Evolutionary conservation across 2,113 vertebrate genomes (phyloP), one percentile per base, ranked within the genome.

Genomic region (Varanus salvator): DNA sequence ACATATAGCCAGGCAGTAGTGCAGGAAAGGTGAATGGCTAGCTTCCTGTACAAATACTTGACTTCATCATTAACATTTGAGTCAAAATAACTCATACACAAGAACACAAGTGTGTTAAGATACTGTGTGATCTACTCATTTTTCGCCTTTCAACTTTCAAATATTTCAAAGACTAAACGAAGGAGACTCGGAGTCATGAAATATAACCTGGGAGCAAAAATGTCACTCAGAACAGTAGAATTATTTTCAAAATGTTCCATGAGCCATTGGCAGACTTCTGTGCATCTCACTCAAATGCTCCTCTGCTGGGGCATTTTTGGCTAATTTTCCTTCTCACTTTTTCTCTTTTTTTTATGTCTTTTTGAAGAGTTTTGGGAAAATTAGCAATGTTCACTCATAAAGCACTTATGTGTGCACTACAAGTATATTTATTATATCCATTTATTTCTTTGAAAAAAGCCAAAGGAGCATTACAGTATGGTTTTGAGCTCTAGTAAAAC

Each of bases 21-120:
- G 3, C 92, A 86, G 87, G 85, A 91, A 93, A 95, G 92, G 88
- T 94, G 81, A 93, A 91, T 93, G 92, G 95, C 86, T 89, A 88
- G 78, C 76, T 93, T 94, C 95, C 94, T 94, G 90, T 52, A 94
- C 88, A 95, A 96, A 95, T 90, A 96, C 74, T 86, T 96, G 92
- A 96, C 90, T 93, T 96, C 89, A 95, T 94, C 89, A 80, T 74
- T 84, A 94, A 94, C 91, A 87, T 76, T 89, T 57, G 82, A 38
- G 74, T 0, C 9, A 94, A 93, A 93, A 89, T 27, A 71, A 91
- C 71, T 86, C 78, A 48, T 44, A 44, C 38, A 44, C 38, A 44
- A 44, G 38, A 44, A 44, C 38, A 44, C 38, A 44, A 44, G 38
- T 44, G 38, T 44, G 38, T 44, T 44, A 44, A 44, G 38, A 44